Evolutionary conservation across 1,140 invertebrate species (phyloP).

Genomic region (Elymnias hypermnestra): DNA sequence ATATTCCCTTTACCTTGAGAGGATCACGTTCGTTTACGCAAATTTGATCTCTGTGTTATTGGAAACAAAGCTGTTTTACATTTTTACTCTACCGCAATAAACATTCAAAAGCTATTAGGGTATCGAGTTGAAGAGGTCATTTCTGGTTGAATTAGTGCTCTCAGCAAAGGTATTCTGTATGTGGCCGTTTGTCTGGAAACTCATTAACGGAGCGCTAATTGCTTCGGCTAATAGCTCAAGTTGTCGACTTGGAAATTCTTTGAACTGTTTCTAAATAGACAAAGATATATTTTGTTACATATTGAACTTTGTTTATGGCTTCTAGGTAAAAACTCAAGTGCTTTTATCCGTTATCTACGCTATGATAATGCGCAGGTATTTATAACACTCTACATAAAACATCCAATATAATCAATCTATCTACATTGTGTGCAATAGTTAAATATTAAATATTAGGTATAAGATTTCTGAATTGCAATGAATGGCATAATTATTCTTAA

Average conservation of each 20-base stretch:
- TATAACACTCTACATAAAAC: neutral
- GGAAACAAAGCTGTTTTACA: neutral
- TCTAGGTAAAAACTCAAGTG: conserved; percentile 11
- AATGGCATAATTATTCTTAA: no score
- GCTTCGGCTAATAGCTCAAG: conserved; percentile 52
- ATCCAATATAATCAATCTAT: neutral
- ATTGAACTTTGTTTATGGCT: conserved; percentile 13
- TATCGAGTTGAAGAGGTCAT: conserved; percentile 4
- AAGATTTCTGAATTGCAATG: no score
- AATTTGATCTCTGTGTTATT: neutral
- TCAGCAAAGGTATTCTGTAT: conserved; percentile 20
- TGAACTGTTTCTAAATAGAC: conserved; percentile 50
- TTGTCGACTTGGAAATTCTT: conserved; percentile 51
- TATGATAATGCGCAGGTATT: neutral
- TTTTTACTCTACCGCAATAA: conserved; percentile 7
- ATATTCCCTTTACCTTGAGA: neutral
- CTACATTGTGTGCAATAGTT: no score
- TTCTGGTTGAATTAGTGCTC: neutral
- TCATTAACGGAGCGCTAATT: conserved; percentile 69
- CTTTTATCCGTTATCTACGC: neutral
- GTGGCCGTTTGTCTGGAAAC: conserved; percentile 41
- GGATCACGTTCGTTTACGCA: neutral
- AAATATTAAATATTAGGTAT: no score
- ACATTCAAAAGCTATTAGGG: conserved; percentile 10
- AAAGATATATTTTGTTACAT: conserved; percentile 20